phyloP scores from a whole-genome alignment of 2,797 vertebrate genomes.

The Hafferia zeledoni region DNA sequence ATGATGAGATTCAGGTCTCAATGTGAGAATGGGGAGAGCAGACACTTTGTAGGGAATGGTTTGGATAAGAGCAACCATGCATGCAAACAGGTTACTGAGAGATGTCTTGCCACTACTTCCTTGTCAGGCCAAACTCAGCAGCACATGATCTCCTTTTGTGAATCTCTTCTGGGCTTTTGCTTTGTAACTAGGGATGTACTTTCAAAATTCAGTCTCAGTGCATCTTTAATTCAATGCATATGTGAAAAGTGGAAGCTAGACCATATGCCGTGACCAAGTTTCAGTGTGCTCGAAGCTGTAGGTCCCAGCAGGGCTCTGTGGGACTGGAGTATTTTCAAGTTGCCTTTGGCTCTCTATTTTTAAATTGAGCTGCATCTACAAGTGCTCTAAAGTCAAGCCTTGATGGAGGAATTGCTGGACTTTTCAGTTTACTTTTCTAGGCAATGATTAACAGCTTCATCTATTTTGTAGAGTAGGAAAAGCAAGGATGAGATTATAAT shows the following conservation, averaged over 20 bases:
- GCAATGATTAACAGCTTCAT: neutral
- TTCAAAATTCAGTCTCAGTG: accelerated
- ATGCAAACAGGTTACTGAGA: neutral
- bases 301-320: neutral
- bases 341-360: neutral
- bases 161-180: neutral
- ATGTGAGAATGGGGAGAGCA: neutral
- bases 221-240: neutral
- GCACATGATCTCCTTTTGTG: neutral
- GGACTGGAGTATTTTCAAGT: neutral
- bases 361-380: neutral
- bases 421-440: neutral
- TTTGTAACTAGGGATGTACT: neutral
- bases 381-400: neutral
- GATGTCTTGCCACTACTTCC: neutral
- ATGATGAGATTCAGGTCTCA: neutral
- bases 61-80: neutral
- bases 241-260: neutral
- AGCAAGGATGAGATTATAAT: neutral
- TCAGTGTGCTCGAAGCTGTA: neutral
- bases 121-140: neutral
- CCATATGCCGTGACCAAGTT: neutral
- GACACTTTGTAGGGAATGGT: neutral
- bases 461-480: neutral
- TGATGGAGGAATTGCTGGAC: neutral